Evolutionary conservation across 1,140 invertebrate genomes (phyloP), one percentile per base, ranked within the genome.

Genomic region (Tachypleus tridentatus): DNA sequence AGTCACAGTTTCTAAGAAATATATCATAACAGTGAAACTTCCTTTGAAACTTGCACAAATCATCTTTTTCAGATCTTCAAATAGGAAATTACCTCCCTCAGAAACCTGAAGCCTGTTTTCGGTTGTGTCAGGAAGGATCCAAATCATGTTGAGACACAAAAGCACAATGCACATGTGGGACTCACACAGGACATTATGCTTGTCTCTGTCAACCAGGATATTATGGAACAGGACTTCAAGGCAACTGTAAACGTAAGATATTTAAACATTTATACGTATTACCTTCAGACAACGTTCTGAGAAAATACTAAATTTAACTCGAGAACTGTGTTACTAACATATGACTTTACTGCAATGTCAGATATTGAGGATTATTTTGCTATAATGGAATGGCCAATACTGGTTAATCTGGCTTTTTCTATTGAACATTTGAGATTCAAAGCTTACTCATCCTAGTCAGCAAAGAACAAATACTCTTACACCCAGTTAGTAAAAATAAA

Each of bases 121-220:
- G 74, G 48, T 72, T 87, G 5, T 87, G 86, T 70, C 70, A 70
- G 4, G 72, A 73, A 11, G 72, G 70, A 11, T 49, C 3, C 2
- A 69, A 71, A 7, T 72, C 77, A 52, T 87, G 85, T 69, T 86
- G 84, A 72, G 83, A 86, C 72, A 68, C 74, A 29, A 76, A 77
- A 58, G 84, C 85, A 9, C 74, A 76, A 4, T 88, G 86, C 71
- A 78, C 80, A 7, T 88, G 86, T 74, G 85, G 84, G 0, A 85
- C 82, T 4, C 79, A 82, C 48, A 85, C 83, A 3, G 86, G 86
- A 3, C 82, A 84, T 65, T 87, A 85, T 73, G 78, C 82, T 47
- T 88, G 86, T 69, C 74, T 85, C 5, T 88, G 86, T 71, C 78
- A 79, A 47, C 72, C 77, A 4, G 86, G 86, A 11, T 85, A 82